Base-by-base conservation (phyloP, 2,797 vertebrate genomes). In the Acropternis orthonyx region DNA sequence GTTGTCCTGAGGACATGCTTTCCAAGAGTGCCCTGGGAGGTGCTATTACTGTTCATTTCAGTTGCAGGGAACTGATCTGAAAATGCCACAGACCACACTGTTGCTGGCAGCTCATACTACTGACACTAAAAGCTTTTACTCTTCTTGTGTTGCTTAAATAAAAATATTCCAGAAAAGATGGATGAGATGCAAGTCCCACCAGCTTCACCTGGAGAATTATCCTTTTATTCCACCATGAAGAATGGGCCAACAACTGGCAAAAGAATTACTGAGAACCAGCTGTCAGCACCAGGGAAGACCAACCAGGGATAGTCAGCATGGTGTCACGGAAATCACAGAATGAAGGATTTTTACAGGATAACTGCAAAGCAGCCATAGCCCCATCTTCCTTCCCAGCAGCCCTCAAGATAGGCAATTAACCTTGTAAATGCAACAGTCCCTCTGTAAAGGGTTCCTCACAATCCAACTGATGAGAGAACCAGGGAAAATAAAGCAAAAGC, bases 21-120 rank as follows among this genome's bases (percentile, higher is more conserved):
- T 82, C 30, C 37, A 61, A 51, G 48, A 71, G 20, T 0, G 0
- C 30, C 8, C 16, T 59, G 28, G 36, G 41, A 77, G 0, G 0
- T 19, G 9, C 14, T 48, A 16, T 12, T 37, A 59, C 17, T 62
- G 26, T 63, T 68, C 18, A 28, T 21, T 56, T 67, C 56, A 83
- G 26, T 27, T 36, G 12, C 18, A 21, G 28, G 30, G 39, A 85
- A 46, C 27, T 48, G 32, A 41, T 52, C 55, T 85, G 52, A 87
- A 79, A 61, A 24, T 8, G 14, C 21, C 10, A 36, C 11, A 74
- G n/a, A 80, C 14, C 37, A 21, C 8, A 30, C 14, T 52, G 36
- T 27, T 62, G 34, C 51, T 34, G 34, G 52, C 20, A 87, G 71
- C 52, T 61, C 58, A 41, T 22, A 21, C 28, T 32, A 69, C 32